Conservation (phyloP, 2,888 invertebrate species). For the Arrhopalites spinosus region DNA sequence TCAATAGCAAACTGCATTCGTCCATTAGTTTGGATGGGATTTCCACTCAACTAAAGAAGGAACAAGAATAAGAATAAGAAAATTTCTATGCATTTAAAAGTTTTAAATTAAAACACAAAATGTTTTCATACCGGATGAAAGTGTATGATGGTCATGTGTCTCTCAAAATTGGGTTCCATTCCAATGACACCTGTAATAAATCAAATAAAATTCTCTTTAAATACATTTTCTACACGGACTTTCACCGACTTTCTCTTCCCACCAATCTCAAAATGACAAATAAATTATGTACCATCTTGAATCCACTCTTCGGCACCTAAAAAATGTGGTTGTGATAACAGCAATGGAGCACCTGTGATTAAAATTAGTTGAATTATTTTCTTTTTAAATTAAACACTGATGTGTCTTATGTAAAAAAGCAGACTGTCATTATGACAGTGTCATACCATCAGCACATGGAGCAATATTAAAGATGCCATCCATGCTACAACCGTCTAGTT, state of each 20-base stretch:
- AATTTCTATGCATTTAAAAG: not conserved
- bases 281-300: not conserved
- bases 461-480: constrained; percentile 24
- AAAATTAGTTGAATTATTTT: not conserved
- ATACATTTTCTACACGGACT: no score
- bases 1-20: constrained; percentile 22
- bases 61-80: not conserved
- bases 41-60: constrained; percentile 2
- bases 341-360: constrained; percentile 20
- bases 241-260: no score
- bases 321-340: constrained; percentile 28
- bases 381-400: not conserved
- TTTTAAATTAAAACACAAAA: no score
- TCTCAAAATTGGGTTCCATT: not conserved
- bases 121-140: constrained; percentile 26
- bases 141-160: constrained; percentile 10
- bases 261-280: no score
- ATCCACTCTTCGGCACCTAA: constrained; percentile 17
- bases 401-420: not conserved
- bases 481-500: not conserved
- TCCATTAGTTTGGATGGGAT: not conserved
- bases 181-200: not conserved
- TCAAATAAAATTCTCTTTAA: no score
- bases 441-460: constrained; percentile 26
- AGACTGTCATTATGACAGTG: not conserved